Conservation (phyloP, 1,140 invertebrate species). For the Cydia pomonella region DNA sequence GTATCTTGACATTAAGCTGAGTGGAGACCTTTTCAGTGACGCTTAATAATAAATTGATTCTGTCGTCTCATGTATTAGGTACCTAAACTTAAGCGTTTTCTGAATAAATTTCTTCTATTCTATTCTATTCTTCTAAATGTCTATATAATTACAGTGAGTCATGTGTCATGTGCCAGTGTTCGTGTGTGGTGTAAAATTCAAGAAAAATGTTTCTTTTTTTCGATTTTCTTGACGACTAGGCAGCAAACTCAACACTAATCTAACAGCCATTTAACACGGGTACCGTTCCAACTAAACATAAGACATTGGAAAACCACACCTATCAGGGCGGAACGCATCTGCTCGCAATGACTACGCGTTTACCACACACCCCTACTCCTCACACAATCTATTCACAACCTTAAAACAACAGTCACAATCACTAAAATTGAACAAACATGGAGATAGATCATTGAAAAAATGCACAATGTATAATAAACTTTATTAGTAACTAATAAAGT, state of each 20-base stretch:
- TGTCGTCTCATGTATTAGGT: too few species aligned
- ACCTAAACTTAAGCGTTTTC: too few species aligned
- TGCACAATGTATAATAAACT: constrained; percentile 29
- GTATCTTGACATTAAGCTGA: too few species aligned
- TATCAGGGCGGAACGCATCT: constrained; percentile 60
- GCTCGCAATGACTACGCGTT: constrained; percentile 60
- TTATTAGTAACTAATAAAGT: constrained; percentile 34
- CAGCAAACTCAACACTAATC: background rate
- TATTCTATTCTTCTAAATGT: too few species aligned
- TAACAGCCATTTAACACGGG: background rate
- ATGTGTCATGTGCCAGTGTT: too few species aligned
- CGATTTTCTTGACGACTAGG: background rate
- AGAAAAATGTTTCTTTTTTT: too few species aligned
- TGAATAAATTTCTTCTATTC: too few species aligned
- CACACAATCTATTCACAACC: constrained; percentile 20
- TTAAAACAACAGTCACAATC: background rate
- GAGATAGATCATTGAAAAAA: background rate
- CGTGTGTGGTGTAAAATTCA: too few species aligned
- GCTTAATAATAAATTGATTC: too few species aligned
- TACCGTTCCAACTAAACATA: constrained; percentile 26
- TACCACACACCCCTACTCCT: constrained; percentile 45
- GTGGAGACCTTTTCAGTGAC: too few species aligned
- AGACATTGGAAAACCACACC: constrained; percentile 43
- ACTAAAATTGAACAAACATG: background rate
- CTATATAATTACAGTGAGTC: too few species aligned